Conservation (phyloP, 1,140 invertebrate species). For the Homalodisca vitripennis region DNA sequence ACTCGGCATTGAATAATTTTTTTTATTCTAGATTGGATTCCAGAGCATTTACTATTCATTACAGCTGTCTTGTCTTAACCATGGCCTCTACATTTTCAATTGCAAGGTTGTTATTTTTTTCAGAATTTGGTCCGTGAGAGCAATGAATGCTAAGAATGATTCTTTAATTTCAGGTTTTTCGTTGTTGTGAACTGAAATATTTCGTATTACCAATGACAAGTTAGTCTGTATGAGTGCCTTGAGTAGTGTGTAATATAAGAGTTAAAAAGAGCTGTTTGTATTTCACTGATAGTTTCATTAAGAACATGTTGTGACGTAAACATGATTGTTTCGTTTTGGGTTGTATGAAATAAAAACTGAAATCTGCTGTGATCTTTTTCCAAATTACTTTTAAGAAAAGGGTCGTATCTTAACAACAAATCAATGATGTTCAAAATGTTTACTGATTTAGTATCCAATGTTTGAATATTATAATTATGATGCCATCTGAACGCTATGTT, state of each 20-base stretch:
- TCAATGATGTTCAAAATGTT: constrained; percentile 9
- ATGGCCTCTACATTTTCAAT: constrained; percentile 42
- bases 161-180: constrained; percentile 24
- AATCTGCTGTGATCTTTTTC: constrained; percentile 1
- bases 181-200: constrained; percentile 7
- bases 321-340: constrained; percentile 31
- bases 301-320: constrained; percentile 25
- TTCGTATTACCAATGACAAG: constrained; percentile 21
- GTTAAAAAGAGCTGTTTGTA: constrained; percentile 25
- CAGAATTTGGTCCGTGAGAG: constrained; percentile 21
- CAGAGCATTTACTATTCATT: constrained; percentile 43
- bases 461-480: neutral
- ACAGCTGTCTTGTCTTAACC: constrained; percentile 43
- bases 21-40: constrained; percentile 41
- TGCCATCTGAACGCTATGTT: neutral
- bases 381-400: neutral
- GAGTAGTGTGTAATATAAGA: constrained; percentile 31
- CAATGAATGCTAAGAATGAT: constrained; percentile 29
- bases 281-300: constrained; percentile 20
- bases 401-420: neutral
- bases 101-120: neutral
- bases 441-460: neutral
- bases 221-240: constrained; percentile 30
- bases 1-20: constrained; percentile 37
- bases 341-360: constrained; percentile 24